phyloP scores from a whole-genome alignment of 2,113 vertebrate species.

The Aplodontia rufa region DNA sequence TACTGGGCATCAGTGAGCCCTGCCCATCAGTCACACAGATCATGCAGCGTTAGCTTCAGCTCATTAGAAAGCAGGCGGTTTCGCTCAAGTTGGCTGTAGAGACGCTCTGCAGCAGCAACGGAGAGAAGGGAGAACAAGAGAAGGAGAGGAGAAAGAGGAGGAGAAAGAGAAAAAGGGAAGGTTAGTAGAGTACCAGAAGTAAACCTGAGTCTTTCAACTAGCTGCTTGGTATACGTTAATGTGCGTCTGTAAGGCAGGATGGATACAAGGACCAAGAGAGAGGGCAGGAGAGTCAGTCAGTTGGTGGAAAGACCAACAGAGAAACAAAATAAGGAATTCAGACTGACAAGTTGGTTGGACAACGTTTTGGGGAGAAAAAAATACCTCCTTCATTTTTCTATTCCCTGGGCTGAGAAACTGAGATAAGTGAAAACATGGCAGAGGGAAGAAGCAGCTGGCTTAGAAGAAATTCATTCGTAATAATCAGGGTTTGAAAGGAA shows the following conservation, averaged over 20 bases:
- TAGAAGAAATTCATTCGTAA: conserved; percentile 20
- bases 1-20: conserved; percentile 80
- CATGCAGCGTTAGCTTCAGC: conserved; percentile 88
- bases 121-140: conserved; percentile 59
- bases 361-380: neutral
- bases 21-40: conserved; percentile 87
- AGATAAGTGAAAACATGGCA: neutral
- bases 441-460: neutral
- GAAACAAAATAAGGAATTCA: conserved; percentile 26
- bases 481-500: neutral
- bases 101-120: conserved; percentile 81
- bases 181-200: conserved; percentile 77
- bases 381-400: neutral
- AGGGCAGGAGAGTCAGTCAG: neutral
- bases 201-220: conserved; percentile 33
- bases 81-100: conserved; percentile 89
- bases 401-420: neutral
- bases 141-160: conserved; percentile 62
- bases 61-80: conserved; percentile 87
- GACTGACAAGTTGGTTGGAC: neutral
- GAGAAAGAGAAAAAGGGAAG: conserved; percentile 81
- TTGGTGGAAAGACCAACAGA: conserved; percentile 52
- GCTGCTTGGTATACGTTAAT: neutral
- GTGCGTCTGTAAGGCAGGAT: conserved; percentile 40
- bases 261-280: neutral